Conservation (phyloP, 2,888 invertebrate genomes). For the Allolobophora icterica region DNA sequence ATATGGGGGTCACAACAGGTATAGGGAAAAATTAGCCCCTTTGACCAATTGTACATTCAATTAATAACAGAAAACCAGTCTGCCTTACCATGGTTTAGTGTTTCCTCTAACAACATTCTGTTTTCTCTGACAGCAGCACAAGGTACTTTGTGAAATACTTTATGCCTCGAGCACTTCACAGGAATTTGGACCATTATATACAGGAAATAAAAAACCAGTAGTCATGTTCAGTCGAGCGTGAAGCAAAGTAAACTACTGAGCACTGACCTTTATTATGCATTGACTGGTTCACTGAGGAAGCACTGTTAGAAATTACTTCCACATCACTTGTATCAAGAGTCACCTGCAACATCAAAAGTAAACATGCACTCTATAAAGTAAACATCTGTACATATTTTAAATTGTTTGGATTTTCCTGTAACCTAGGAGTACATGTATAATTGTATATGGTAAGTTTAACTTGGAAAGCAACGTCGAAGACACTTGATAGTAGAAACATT, state of each 20-base stretch:
- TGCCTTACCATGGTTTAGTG: too few species aligned
- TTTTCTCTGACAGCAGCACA: too few species aligned
- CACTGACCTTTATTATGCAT: neutral
- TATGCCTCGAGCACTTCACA: too few species aligned
- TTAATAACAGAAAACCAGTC: too few species aligned
- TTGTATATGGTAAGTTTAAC: neutral
- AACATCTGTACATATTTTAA: neutral
- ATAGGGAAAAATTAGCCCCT: neutral
- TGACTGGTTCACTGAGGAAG: neutral
- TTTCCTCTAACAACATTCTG: too few species aligned
- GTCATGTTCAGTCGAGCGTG: neutral
- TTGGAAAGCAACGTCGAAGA: neutral
- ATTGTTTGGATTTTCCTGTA: neutral
- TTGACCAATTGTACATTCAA: neutral
- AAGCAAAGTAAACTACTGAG: neutral
- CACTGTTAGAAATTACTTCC: neutral
- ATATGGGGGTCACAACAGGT: too few species aligned
- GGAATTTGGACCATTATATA: too few species aligned
- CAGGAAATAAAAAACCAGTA: neutral
- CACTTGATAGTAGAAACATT: neutral
- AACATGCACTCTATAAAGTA: neutral
- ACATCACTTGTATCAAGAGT: slow-evolving; percentile 9
- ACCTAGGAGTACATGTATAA: neutral
- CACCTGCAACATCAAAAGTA: neutral
- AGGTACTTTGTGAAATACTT: too few species aligned